These are phyloP conservation scores for Cettia cetti DNA, from an alignment of 2,113 vertebrate species.

Conservation along the genomic window DNA sequence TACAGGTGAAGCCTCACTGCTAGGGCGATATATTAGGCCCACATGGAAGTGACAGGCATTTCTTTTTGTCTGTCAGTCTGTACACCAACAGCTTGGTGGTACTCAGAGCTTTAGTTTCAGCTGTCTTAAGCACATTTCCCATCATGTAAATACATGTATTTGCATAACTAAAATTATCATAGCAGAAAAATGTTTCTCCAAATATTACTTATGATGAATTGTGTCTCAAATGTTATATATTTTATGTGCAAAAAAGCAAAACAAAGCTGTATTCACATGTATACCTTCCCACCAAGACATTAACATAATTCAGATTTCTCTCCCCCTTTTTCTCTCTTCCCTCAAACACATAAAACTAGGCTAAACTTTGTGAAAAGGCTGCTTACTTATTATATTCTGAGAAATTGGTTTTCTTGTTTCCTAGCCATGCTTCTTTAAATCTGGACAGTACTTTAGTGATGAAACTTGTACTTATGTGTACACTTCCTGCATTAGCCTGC, in stretches of 20 bases:
- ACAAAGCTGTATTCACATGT: background rate
- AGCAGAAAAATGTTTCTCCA: background rate
- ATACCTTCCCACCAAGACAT: background rate
- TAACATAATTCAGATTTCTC: background rate
- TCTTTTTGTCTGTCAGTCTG: background rate
- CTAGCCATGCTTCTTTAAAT: conserved; percentile 86
- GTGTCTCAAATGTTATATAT: background rate
- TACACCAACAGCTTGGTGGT: background rate
- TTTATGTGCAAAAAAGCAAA: background rate
- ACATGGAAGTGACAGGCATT: background rate
- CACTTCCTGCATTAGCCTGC: conserved; percentile 70
- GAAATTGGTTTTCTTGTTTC: conserved; percentile 59
- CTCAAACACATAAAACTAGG: background rate
- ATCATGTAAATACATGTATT: background rate
- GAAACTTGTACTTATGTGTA: conserved; percentile 83
- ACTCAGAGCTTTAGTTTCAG: background rate
- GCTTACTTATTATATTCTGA: conserved; percentile 75
- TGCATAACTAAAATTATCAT: background rate
- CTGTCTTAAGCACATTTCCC: background rate
- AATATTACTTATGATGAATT: accelerated
- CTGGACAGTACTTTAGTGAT: conserved; percentile 85
- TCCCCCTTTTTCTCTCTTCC: background rate
- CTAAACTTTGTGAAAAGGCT: background rate
- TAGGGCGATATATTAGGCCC: background rate
- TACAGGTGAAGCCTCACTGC: background rate